phyloP scores from a whole-genome alignment of 2,888 invertebrate species.

The Kuschelorhynchus macadamiae region DNA sequence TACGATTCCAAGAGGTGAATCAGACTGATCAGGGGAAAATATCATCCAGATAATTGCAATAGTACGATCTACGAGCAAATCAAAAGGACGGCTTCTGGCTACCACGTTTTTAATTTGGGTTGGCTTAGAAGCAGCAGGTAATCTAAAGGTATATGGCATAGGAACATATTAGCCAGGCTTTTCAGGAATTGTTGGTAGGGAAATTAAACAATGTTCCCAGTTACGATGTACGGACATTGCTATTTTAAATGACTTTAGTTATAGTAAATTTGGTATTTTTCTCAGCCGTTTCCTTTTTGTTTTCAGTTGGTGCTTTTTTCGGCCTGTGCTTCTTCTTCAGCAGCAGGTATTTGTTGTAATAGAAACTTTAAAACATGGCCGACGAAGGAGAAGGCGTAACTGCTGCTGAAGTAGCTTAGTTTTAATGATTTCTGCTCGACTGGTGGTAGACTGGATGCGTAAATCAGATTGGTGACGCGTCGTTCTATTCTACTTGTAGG shows the following conservation, averaged over 20 bases:
- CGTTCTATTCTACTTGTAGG: too few relatives aligned
- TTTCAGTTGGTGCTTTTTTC: constrained; percentile 13
- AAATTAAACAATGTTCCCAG: constrained; percentile 49
- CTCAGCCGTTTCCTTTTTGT: constrained; percentile 21
- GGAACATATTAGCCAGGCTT: constrained; percentile 56
- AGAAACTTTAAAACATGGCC: too few relatives aligned
- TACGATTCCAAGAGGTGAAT: constrained; percentile 63
- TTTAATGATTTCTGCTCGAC: too few relatives aligned
- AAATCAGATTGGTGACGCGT: too few relatives aligned
- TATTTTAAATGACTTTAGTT: constrained; percentile 46
- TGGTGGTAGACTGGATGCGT: too few relatives aligned
- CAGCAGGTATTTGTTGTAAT: too few relatives aligned
- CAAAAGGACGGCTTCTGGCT: constrained; percentile 65
- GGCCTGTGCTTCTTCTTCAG: too few relatives aligned
- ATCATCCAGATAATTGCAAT: constrained; percentile 68
- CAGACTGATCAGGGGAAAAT: constrained; percentile 59
- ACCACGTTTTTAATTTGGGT: constrained; percentile 54
- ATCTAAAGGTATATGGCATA: constrained; percentile 64
- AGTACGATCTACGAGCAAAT: constrained; percentile 66
- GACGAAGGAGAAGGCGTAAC: too few relatives aligned
- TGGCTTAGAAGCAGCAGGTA: constrained; percentile 54
- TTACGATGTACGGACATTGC: constrained; percentile 13
- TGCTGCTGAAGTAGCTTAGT: too few relatives aligned
- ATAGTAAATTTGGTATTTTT: constrained; percentile 48
- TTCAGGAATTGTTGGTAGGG: constrained; percentile 52